Conservation (phyloP, 2,797 vertebrate species). For the Aulostomus chinensis region DNA sequence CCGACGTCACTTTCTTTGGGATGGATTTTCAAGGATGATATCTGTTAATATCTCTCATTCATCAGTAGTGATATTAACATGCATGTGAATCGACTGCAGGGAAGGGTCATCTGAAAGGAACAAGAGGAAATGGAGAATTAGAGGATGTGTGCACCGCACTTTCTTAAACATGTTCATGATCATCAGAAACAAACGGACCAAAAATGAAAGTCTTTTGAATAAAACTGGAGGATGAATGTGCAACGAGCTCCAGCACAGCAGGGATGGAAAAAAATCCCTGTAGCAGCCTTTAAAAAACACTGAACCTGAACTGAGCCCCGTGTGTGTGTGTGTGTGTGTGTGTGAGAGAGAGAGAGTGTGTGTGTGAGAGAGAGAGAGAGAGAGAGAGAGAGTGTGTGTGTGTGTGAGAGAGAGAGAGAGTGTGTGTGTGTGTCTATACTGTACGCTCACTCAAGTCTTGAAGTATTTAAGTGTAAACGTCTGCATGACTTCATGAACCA, state of each 20-base stretch:
- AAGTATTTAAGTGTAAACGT: too few relatives aligned
- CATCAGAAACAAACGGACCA: too few relatives aligned
- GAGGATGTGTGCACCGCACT: constrained; percentile 2
- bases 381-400: too few relatives aligned
- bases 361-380: too few relatives aligned
- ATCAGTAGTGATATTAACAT: constrained; percentile 82
- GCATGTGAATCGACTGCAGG: constrained; percentile 77
- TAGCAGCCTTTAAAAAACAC: constrained; percentile 38
- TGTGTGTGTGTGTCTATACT: too few relatives aligned
- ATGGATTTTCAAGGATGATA: constrained; percentile 67
- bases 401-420: too few relatives aligned
- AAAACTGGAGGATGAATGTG: constrained; percentile 54
- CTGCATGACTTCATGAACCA: too few relatives aligned
- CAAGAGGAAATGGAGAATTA: constrained; percentile 48
- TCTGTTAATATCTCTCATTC: constrained; percentile 86
- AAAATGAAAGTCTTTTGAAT: constrained; percentile 42
- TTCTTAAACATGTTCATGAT: neutral
- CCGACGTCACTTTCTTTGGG: constrained; percentile 75
- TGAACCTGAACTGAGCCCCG: constrained; percentile 33
- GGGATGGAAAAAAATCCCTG: constrained; percentile 59
- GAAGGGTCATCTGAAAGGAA: constrained; percentile 76
- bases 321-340: too few relatives aligned
- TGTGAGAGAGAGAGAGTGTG: too few relatives aligned
- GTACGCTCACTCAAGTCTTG: too few relatives aligned
- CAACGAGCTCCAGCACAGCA: constrained; percentile 63